Conservation (phyloP, 2,888 invertebrate genomes). For the Cordilura impudica region DNA sequence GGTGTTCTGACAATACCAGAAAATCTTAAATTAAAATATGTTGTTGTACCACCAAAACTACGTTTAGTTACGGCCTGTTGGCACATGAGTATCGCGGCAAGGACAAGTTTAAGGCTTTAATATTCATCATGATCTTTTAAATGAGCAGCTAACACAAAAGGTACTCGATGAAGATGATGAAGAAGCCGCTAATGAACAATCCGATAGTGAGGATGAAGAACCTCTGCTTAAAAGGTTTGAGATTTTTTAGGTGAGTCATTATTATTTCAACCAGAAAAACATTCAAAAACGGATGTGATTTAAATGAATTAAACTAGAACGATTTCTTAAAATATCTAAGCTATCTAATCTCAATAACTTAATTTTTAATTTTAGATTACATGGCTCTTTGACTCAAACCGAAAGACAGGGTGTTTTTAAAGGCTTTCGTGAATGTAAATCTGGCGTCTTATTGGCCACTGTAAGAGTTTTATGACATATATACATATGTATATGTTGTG, state of each 20-base stretch:
- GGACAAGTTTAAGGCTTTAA: constrained; percentile 85
- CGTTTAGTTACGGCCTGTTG: constrained; percentile 91
- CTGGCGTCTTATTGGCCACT: constrained; percentile 93
- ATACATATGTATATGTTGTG: background rate
- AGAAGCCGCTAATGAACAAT: constrained; percentile 58
- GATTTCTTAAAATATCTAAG: no score
- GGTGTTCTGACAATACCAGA: constrained; percentile 88
- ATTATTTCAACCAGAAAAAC: background rate
- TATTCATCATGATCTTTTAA: constrained; percentile 91
- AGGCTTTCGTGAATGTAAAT: constrained; percentile 85
- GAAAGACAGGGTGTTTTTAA: constrained; percentile 91
- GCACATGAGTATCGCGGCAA: constrained; percentile 84
- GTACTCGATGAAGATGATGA: constrained; percentile 77
- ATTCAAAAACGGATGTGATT: no score
- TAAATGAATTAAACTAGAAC: no score
- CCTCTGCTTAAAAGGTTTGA: constrained; percentile 74
- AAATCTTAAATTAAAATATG: constrained; percentile 88
- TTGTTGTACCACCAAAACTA: constrained; percentile 92
- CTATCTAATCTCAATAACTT: no score
- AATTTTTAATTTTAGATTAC: constrained; percentile 84
- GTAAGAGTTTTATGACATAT: constrained; percentile 73
- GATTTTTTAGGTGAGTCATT: constrained; percentile 76
- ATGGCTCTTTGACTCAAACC: constrained; percentile 94
- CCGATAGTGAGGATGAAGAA: constrained; percentile 70
- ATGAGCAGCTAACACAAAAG: constrained; percentile 76